Conservation (phyloP, 1,140 invertebrate genomes). For the Dendrolimus punctatus region DNA sequence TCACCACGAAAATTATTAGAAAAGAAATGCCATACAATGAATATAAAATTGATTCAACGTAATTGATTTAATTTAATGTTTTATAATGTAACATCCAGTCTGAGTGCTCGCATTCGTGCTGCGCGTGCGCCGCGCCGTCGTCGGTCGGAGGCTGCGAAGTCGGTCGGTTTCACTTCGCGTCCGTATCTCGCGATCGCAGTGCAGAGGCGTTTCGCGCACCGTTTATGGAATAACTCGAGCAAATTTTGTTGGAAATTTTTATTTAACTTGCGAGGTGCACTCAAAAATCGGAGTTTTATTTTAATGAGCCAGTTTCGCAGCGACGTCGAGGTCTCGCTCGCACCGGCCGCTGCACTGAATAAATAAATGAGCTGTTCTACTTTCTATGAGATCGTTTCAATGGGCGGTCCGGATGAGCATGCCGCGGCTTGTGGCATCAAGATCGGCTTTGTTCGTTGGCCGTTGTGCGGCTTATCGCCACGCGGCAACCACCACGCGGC, state of each 20-base stretch:
- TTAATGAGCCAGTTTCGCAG: slow-evolving; percentile 66
- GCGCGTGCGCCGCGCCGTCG: slow-evolving; percentile 26
- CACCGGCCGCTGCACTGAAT: slow-evolving; percentile 62
- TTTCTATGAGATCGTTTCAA: slow-evolving; percentile 71
- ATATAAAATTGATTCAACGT: no score
- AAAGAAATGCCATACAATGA: slow-evolving; percentile 19
- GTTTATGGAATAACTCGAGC: slow-evolving; percentile 68
- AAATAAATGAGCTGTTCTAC: slow-evolving; percentile 70
- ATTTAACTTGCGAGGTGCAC: slow-evolving; percentile 60
- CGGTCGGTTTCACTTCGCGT: slow-evolving; percentile 62
- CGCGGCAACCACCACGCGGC: not conserved
- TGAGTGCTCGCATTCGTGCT: slow-evolving; percentile 3
- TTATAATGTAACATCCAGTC: no score
- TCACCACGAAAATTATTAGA: slow-evolving; percentile 5
- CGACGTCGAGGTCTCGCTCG: slow-evolving; percentile 47
- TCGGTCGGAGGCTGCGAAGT: slow-evolving; percentile 40
- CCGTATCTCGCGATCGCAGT: slow-evolving; percentile 49
- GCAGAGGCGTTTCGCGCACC: slow-evolving; percentile 50
- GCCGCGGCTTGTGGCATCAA: slow-evolving; percentile 18
- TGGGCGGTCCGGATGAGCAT: slow-evolving; percentile 46
- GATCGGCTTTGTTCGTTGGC: slow-evolving; percentile 11
- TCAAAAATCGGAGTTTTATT: slow-evolving; percentile 68
- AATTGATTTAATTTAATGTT: no score
- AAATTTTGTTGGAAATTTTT: slow-evolving; percentile 66
- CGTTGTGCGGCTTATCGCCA: slow-evolving; percentile 8